Percentiles rank a stretch among this genome's conserved stretches.
These are phyloP conservation scores for Xylocopa sonorina DNA, from an alignment of 1,140 invertebrate genomes.

Conservation along the genomic window DNA sequence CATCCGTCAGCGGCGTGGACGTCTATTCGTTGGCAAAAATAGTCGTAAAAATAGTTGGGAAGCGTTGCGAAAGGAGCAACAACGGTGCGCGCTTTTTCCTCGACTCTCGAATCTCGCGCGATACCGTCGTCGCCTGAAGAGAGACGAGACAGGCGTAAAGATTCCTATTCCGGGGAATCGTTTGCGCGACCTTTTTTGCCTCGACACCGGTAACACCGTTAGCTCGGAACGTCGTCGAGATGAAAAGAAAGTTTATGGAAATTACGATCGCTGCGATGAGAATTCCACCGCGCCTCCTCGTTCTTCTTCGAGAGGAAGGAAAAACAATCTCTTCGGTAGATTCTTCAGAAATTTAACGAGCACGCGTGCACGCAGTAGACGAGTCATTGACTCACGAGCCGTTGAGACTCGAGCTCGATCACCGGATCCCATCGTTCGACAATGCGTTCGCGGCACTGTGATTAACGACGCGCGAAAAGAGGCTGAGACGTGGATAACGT, in stretches of 20 bases:
- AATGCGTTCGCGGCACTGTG: slow-evolving; percentile 56
- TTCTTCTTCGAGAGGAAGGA: slow-evolving; percentile 14
- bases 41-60: background rate
- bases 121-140: background rate
- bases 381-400: background rate
- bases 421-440: slow-evolving; percentile 30
- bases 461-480: slow-evolving; percentile 61
- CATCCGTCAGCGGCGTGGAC: background rate
- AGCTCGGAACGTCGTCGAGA: slow-evolving; percentile 46
- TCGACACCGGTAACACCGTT: background rate
- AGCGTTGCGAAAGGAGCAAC: background rate
- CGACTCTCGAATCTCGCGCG: background rate
- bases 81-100: background rate
- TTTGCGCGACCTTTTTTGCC: background rate
- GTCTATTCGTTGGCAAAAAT: slow-evolving; percentile 1
- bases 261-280: slow-evolving; percentile 54
- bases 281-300: slow-evolving; percentile 40
- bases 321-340: background rate
- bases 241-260: slow-evolving; percentile 66
- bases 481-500: background rate
- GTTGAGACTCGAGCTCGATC: slow-evolving; percentile 1
- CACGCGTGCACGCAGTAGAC: background rate
- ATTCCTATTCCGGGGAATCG: slow-evolving; percentile 43
- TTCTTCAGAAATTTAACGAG: background rate
- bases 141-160: background rate